A percentile compares a stretch with the other conserved stretches of the same genome.
phyloP scores from a whole-genome alignment of 2,113 vertebrate genomes.

The Aspidoscelis tigris region DNA sequence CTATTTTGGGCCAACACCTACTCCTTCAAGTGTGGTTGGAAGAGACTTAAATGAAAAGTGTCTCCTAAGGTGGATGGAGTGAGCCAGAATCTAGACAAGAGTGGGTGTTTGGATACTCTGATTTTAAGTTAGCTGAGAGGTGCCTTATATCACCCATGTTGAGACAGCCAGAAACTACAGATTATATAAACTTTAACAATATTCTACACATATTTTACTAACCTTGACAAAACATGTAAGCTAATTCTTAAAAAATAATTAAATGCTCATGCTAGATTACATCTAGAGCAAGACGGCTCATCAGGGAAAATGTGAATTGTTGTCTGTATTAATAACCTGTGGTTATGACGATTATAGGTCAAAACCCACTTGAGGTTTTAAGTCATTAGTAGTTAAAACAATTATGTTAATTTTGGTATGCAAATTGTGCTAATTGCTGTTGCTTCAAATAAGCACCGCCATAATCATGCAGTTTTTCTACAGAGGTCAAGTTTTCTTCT shows the following conservation, averaged over 20 bases:
- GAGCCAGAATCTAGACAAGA: too few species aligned
- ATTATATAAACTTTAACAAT: slow-evolving; percentile 11
- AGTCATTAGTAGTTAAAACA: slow-evolving; percentile 61
- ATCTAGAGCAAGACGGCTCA: slow-evolving; percentile 46
- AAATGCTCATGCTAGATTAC: slow-evolving; percentile 55
- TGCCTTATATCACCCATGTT: too few species aligned
- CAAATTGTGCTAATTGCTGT: slow-evolving; percentile 57
- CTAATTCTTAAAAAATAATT: slow-evolving; percentile 49
- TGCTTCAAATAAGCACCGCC: slow-evolving; percentile 61
- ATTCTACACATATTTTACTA: slow-evolving; percentile 14
- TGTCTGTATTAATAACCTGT: slow-evolving; percentile 54
- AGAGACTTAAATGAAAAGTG: too few species aligned
- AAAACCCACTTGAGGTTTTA: slow-evolving; percentile 54
- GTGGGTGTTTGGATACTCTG: too few species aligned
- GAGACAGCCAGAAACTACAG: neutral
- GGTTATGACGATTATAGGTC: slow-evolving; percentile 59
- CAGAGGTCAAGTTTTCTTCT: slow-evolving; percentile 51
- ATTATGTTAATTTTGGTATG: slow-evolving; percentile 62
- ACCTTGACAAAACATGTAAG: neutral
- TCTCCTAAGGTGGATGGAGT: too few species aligned
- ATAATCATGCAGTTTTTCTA: slow-evolving; percentile 49
- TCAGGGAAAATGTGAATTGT: slow-evolving; percentile 51
- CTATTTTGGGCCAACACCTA: too few species aligned
- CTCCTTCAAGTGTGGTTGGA: too few species aligned
- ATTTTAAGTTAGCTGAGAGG: too few species aligned